Evolutionary conservation across 2,113 vertebrate species (phyloP).

Genomic region (Cebidichthys violaceus): DNA sequence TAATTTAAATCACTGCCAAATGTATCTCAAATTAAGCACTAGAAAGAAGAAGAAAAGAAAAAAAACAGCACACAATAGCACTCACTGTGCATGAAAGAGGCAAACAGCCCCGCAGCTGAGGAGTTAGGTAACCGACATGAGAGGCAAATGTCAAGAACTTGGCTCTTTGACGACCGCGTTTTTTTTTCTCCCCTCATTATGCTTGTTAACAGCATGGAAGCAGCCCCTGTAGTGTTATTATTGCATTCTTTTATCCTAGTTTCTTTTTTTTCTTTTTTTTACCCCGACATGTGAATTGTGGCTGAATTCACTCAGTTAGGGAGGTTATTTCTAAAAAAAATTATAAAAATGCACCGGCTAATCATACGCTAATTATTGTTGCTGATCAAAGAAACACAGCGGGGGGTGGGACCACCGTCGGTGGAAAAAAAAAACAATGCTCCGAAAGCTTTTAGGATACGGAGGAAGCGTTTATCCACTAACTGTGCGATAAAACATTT

Average conservation of each 20-base stretch:
- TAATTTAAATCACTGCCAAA: constrained; percentile 66
- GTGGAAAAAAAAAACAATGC: background rate
- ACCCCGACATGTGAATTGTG: constrained; percentile 5
- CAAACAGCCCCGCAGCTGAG: constrained; percentile 17
- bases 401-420: background rate
- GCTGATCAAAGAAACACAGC: constrained; percentile 33
- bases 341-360: constrained; percentile 18
- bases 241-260: background rate
- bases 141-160: constrained; percentile 39
- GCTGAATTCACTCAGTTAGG: background rate
- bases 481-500: constrained; percentile 28
- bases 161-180: constrained; percentile 15
- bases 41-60: constrained; percentile 11
- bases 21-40: constrained; percentile 51
- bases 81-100: constrained; percentile 21
- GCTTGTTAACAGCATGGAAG: constrained; percentile 22
- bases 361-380: constrained; percentile 35
- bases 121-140: constrained; percentile 9
- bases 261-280: constrained; percentile 23
- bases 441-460: constrained; percentile 13
- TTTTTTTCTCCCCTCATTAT: constrained; percentile 27
- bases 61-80: background rate
- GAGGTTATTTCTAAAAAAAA: constrained; percentile 20
- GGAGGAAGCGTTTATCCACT: constrained; percentile 10
- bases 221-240: background rate